phyloP scores from a whole-genome alignment of 2,113 vertebrate species.

The Oryzias curvinotus region DNA sequence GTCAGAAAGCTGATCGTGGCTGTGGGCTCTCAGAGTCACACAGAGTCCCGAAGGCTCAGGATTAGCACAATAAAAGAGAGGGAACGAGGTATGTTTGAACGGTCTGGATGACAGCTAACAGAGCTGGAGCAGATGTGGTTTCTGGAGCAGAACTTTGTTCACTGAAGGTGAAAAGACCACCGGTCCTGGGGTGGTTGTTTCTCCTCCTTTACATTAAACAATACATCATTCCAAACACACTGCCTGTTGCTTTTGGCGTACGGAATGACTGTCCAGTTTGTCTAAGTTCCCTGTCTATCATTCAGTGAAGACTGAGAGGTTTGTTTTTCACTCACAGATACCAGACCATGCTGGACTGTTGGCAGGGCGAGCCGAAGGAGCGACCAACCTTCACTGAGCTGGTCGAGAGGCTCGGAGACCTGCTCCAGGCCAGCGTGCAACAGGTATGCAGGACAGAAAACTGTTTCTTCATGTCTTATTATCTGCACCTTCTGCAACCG shows the following conservation, averaged over 20 bases:
- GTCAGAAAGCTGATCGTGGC: slow-evolving; percentile 43
- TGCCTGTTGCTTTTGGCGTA: background rate
- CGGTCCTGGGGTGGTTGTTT: background rate
- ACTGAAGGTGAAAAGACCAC: slow-evolving; percentile 11
- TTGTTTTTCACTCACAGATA: slow-evolving; percentile 73
- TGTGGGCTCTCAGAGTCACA: slow-evolving; percentile 39
- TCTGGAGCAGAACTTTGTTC: slow-evolving; percentile 19
- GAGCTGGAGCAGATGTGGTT: slow-evolving; percentile 31
- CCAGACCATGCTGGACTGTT: slow-evolving; percentile 94
- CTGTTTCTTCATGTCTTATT: too few species aligned
- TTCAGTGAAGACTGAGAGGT: slow-evolving; percentile 5
- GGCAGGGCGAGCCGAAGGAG: slow-evolving; percentile 83
- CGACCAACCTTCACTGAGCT: slow-evolving; percentile 89
- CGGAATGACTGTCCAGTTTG: background rate
- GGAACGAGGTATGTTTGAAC: slow-evolving; percentile 7
- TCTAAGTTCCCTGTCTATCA: background rate
- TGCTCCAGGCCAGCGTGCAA: slow-evolving; percentile 94
- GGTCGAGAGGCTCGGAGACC: slow-evolving; percentile 87
- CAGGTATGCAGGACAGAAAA: slow-evolving; percentile 75
- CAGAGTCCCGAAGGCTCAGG: slow-evolving; percentile 25
- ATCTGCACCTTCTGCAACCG: too few species aligned
- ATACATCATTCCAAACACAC: slow-evolving; percentile 1
- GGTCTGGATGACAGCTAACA: slow-evolving; percentile 20
- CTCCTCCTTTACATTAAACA: slow-evolving; percentile 12
- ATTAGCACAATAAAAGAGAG: slow-evolving; percentile 11